Evolutionary conservation across 2,113 vertebrate species (phyloP).

Genomic region (Muntiacus reevesi): DNA sequence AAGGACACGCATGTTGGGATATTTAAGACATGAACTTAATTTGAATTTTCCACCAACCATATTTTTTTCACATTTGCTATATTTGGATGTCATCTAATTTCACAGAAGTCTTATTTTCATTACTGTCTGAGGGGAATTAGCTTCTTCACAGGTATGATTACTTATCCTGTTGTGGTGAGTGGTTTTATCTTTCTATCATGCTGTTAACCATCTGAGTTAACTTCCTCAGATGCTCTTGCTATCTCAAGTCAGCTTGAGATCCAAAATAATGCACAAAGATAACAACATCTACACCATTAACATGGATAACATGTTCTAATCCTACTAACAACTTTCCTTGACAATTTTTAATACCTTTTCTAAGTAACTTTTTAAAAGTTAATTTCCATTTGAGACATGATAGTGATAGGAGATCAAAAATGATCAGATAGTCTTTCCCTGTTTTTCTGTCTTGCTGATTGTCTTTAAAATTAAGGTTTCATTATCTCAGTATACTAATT

Average conservation of each 20-base stretch:
- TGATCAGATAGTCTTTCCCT: slow-evolving; percentile 56
- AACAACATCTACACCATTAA: background rate
- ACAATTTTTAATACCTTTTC: slow-evolving; percentile 43
- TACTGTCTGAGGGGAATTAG: background rate
- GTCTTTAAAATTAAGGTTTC: slow-evolving; percentile 58
- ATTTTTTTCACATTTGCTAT: background rate
- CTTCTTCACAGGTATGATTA: background rate
- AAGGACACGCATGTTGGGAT: background rate
- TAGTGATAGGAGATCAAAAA: slow-evolving; percentile 49
- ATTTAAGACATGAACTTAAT: background rate
- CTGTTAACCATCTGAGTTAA: background rate
- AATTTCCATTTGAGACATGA: slow-evolving; percentile 34
- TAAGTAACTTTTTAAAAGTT: slow-evolving; percentile 50
- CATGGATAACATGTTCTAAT: background rate
- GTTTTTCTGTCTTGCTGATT: slow-evolving; percentile 52
- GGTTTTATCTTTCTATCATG: background rate
- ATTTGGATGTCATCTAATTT: background rate
- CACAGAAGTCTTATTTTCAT: slow-evolving; percentile 11
- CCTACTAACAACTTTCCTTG: background rate
- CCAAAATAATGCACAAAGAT: background rate
- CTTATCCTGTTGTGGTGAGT: background rate
- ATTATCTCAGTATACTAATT: slow-evolving; percentile 65
- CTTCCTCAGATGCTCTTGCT: background rate
- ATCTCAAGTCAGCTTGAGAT: background rate
- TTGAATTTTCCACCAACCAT: background rate